These are phyloP conservation scores for Ibidorhyncha struthersii DNA, from an alignment of 2,113 vertebrate genomes.

Conservation along the genomic window DNA sequence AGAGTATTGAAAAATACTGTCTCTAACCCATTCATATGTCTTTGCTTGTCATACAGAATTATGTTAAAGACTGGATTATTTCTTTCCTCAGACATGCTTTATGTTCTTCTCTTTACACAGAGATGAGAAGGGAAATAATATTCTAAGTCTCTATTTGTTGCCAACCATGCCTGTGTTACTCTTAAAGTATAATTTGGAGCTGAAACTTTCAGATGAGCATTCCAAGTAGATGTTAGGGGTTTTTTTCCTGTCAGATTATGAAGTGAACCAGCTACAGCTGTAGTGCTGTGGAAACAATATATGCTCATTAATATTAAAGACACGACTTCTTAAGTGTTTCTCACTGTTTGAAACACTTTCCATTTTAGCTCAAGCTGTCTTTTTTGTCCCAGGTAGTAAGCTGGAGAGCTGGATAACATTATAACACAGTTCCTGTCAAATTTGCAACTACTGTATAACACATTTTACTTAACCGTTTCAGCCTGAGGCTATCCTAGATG, in stretches of 20 bases:
- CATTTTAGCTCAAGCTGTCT: background rate
- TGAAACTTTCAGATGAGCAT: background rate
- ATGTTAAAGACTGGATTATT: background rate
- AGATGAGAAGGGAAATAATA: background rate
- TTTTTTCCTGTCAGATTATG: background rate
- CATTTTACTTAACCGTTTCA: background rate
- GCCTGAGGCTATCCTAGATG: background rate
- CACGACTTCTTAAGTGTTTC: background rate
- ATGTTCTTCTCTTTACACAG: background rate
- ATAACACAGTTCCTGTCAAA: background rate
- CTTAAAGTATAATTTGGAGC: background rate
- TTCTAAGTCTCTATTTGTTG: background rate
- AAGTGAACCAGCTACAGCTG: background rate
- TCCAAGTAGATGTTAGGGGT: background rate
- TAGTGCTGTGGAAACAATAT: background rate
- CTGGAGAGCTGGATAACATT: background rate
- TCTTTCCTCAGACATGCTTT: background rate
- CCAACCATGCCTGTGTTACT: background rate
- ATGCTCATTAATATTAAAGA: background rate
- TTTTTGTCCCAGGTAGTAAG: background rate
- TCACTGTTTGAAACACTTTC: background rate
- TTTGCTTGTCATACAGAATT: background rate
- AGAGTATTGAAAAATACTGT: background rate
- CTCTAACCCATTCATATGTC: background rate
- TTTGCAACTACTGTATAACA: background rate